Evolutionary conservation across 2,797 vertebrate genomes (phyloP).

Genomic region (Rousettus madagascariensis): DNA sequence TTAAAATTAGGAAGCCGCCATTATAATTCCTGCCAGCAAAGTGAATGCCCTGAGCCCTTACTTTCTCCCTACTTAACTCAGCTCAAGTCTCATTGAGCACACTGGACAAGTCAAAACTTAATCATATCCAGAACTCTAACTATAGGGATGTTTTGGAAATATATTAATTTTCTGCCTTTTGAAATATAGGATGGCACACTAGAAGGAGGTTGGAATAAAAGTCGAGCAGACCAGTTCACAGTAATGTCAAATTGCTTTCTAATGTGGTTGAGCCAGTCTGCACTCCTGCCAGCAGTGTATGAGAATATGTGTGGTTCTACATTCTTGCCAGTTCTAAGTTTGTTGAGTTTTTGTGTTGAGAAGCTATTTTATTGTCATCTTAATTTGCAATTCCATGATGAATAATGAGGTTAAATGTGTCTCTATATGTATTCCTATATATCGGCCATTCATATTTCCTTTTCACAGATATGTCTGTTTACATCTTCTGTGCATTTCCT

Average conservation of each 20-base stretch:
- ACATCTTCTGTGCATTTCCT: neutral
- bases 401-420: neutral
- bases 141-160: neutral
- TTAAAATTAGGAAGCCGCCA: conserved; percentile 34
- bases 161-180: conserved; percentile 13
- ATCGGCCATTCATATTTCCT: neutral
- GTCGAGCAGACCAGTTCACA: neutral
- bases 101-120: neutral
- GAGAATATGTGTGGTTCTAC: conserved; percentile 5
- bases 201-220: neutral
- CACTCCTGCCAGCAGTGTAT: neutral
- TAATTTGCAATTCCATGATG: neutral
- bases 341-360: neutral
- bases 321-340: conserved; percentile 7
- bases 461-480: neutral
- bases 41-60: neutral
- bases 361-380: conserved; percentile 34
- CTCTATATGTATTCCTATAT: neutral
- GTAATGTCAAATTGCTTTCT: conserved; percentile 19
- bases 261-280: neutral
- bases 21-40: neutral
- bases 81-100: neutral
- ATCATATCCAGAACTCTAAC: neutral
- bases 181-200: neutral
- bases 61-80: neutral